Conservation (phyloP, 2,797 vertebrate species). For the Crocidura indochinensis region DNA sequence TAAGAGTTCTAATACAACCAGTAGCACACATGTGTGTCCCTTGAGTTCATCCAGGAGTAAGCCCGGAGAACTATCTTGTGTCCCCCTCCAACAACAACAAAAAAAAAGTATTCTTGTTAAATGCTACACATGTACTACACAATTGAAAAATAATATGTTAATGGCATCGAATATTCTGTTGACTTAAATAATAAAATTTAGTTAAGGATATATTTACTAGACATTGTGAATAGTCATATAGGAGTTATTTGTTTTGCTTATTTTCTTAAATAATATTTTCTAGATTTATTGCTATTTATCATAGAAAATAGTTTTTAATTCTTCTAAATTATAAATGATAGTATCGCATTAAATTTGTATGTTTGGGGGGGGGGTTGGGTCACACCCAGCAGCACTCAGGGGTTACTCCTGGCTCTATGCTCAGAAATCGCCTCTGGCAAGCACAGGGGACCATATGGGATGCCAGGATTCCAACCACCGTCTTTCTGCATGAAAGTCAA, state of each 20-base stretch:
- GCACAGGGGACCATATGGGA: too few species aligned
- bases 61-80: too few species aligned
- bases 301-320: constrained; percentile 35
- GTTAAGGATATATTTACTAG: constrained; percentile 40
- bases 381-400: too few species aligned
- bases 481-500: too few species aligned
- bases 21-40: too few species aligned
- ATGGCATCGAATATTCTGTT: constrained; percentile 52
- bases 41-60: too few species aligned
- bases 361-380: too few species aligned
- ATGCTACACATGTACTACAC: background rate
- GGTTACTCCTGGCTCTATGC: too few species aligned
- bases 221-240: constrained; percentile 40
- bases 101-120: background rate
- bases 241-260: constrained; percentile 59
- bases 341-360: constrained; percentile 53
- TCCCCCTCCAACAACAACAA: too few species aligned
- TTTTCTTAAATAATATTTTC: constrained; percentile 70
- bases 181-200: constrained; percentile 59
- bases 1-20: background rate
- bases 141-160: constrained; percentile 44
- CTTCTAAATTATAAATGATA: constrained; percentile 32
- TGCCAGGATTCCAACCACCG: too few species aligned
- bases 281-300: constrained; percentile 38
- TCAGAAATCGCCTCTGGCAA: too few species aligned